Conservation (phyloP, 2,888 invertebrate species). For the Drosophila engyochracea region DNA sequence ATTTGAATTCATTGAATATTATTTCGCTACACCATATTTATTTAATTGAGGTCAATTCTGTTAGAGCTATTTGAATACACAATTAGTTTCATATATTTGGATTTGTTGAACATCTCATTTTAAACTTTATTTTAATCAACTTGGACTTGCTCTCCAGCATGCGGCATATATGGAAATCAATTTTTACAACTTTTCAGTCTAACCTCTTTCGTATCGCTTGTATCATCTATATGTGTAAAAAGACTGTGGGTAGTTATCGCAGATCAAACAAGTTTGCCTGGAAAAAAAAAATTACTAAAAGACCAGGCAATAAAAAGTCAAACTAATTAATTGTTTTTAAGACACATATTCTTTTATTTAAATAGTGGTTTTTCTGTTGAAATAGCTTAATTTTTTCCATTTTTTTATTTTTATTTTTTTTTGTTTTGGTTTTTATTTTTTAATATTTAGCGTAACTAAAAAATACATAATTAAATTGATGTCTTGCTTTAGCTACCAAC, state of each 20-base stretch:
- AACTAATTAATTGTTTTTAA: slow-evolving; percentile 67
- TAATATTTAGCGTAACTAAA: slow-evolving; percentile 58
- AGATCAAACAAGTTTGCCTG: slow-evolving; percentile 59
- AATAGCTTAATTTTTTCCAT: slow-evolving; percentile 35
- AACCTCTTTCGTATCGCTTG: slow-evolving; percentile 23
- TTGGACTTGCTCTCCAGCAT: neutral
- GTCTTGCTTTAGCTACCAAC: slow-evolving; percentile 56
- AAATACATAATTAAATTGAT: slow-evolving; percentile 54
- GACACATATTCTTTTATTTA: slow-evolving; percentile 81
- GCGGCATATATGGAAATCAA: neutral
- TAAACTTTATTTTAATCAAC: neutral
- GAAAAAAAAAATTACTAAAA: slow-evolving; percentile 35
- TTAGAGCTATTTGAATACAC: neutral
- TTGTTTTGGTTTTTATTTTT: slow-evolving; percentile 13
- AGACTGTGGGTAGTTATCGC: slow-evolving; percentile 38
- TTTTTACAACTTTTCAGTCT: neutral
- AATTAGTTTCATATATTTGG: neutral
- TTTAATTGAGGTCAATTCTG: neutral
- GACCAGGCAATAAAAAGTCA: slow-evolving; percentile 62
- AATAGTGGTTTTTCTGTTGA: slow-evolving; percentile 69
- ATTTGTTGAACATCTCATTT: neutral
- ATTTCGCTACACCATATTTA: neutral
- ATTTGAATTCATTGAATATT: neutral
- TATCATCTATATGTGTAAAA: slow-evolving; percentile 22
- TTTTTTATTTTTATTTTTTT: slow-evolving; percentile 13